Base-by-base conservation (phyloP, 2,797 vertebrate genomes). In the Spheniscus humboldti region DNA sequence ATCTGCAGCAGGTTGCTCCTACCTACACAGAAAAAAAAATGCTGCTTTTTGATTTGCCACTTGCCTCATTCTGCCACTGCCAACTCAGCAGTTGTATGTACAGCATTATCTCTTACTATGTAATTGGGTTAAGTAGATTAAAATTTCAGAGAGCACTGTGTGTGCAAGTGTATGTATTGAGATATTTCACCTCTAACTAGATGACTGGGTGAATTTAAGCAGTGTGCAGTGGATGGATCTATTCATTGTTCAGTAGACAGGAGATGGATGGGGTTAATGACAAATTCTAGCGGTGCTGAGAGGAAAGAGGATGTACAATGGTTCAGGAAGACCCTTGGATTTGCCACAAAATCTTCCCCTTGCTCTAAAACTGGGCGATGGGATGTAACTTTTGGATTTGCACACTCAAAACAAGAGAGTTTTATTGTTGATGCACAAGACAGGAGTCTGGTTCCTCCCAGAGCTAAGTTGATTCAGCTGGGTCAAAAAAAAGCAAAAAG, bases 61-160 rank as follows among this genome's bases (percentile, higher is more conserved):
- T 86, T 84, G 64, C 57, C 69, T 90, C 53, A 20, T 86, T 83
- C 43, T 80, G 37, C 60, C 56, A 10, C 84, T 94, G 83, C 92
- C 64, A 48, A 78, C 88, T 95, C 94, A 93, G 83, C 73, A 90
- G 16, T 53, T 77, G 35, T 27, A 41, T 3, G 7, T 19, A 28
- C 57, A 64, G 45, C 45, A 37, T 93, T 64, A 66, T 90, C 90
- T 89, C 62, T 92, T 73, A 31, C 60, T 81, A 28, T 69, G 72
- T 66, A 86, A 93, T 76, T 90, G 52, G 67, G 72, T 77, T 92
- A 92, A 93, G 86, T 17, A 95, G 73, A 90, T 95, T 88, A 95
- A 88, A 35, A 88, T 60, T 92, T 64, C 74, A 45, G 80, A 84
- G 37, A 43, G 31, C 23, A 8, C 56, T 41, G 7, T 48, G 33